These are phyloP conservation scores for Rhynchophorus ferrugineus DNA, from an alignment of 1,140 invertebrate species.

Conservation along the genomic window DNA sequence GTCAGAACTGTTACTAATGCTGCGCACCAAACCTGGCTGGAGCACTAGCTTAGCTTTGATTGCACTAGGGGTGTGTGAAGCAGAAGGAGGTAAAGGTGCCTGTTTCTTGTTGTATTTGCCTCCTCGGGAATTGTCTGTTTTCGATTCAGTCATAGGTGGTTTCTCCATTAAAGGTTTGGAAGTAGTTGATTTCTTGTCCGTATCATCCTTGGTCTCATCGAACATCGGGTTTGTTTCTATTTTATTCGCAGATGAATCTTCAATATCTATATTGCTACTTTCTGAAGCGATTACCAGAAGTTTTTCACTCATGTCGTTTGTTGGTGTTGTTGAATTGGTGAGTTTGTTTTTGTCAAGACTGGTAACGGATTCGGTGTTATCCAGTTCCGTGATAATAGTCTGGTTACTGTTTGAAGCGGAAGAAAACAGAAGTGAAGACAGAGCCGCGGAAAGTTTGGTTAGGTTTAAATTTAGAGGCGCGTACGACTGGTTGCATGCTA, in stretches of 20 bases:
- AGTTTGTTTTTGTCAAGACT: neutral
- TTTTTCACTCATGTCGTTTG: neutral
- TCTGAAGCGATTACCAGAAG: neutral
- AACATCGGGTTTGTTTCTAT: neutral
- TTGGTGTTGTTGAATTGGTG: neutral
- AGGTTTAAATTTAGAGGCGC: constrained; percentile 9
- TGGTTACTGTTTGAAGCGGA: neutral
- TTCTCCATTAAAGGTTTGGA: neutral
- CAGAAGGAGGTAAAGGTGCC: constrained; percentile 33
- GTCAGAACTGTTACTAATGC: constrained; percentile 20
- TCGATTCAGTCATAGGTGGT: no score
- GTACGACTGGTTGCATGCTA: constrained; percentile 12
- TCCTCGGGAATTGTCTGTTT: constrained; percentile 20
- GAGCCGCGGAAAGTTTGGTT: constrained; percentile 13
- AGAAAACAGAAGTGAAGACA: constrained; percentile 10
- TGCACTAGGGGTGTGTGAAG: constrained; percentile 6
- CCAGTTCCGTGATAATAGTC: neutral
- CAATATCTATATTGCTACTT: neutral
- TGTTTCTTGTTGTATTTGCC: constrained; percentile 39
- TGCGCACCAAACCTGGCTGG: constrained; percentile 36
- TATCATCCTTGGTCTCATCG: neutral
- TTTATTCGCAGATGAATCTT: neutral
- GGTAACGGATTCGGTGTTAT: neutral
- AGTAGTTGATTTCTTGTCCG: neutral
- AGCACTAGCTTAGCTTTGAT: constrained; percentile 38